A percentile compares a stretch with the other conserved stretches of the same genome.
phyloP scores from a whole-genome alignment of 35 echinoderm and acorn worm species.

The Diadema setosum region DNA sequence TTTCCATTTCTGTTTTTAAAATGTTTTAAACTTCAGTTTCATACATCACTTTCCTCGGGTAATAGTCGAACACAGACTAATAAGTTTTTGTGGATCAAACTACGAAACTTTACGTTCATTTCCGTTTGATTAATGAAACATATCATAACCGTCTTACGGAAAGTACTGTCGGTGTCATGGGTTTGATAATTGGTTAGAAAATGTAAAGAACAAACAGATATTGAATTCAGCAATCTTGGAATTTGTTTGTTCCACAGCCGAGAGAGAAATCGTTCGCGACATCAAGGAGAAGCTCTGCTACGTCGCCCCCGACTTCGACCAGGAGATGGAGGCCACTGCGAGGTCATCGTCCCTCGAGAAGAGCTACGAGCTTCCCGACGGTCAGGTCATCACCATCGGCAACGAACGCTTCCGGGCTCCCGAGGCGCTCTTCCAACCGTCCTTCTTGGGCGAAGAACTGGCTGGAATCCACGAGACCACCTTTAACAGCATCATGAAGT shows the following conservation, averaged over 20 bases:
- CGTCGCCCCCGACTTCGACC: conserved; percentile 79
- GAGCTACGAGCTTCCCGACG: conserved; percentile 88
- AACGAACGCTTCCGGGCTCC: conserved; percentile 79
- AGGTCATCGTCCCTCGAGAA: conserved; percentile 72
- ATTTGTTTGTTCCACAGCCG: conserved; percentile 23
- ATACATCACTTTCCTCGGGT: neutral
- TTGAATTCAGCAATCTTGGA: neutral
- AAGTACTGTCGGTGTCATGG: neutral
- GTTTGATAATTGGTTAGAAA: neutral
- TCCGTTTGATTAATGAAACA: neutral
- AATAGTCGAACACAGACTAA: too few relatives aligned
- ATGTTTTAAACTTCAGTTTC: neutral
- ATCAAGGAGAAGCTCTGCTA: conserved; percentile 95
- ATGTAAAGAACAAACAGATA: neutral
- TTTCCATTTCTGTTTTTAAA: neutral
- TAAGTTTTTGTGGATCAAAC: too few relatives aligned
- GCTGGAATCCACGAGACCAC: conserved; percentile 83
- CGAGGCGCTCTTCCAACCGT: conserved; percentile 59
- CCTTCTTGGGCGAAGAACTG: conserved; percentile 61
- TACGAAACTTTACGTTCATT: too few relatives aligned
- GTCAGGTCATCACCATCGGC: conserved; percentile 89
- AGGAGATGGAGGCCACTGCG: conserved; percentile 82
- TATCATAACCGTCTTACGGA: neutral
- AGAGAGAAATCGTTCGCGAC: conserved; percentile 91
- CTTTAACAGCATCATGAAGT: conserved; percentile 81